Conservation (phyloP, 2,113 vertebrate species). For the Gallinago jamesoni region DNA sequence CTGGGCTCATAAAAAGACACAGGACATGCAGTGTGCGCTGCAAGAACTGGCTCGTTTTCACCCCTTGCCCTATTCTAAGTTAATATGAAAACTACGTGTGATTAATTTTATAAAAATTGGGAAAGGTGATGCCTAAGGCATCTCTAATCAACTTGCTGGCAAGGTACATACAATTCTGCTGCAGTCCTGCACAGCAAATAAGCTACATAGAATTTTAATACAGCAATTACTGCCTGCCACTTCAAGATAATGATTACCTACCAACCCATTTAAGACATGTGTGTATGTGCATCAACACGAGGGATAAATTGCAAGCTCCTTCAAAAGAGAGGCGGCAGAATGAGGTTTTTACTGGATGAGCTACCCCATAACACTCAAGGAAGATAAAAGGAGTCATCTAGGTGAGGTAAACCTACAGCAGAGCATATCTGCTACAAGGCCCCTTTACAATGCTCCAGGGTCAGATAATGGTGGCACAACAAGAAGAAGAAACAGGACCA, state of each 20-base stretch:
- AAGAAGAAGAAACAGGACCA: not conserved
- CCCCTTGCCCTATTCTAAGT: not conserved
- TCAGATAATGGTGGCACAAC: not conserved
- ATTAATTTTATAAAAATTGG: conserved; percentile 31
- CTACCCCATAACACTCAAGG: not conserved
- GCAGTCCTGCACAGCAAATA: not conserved
- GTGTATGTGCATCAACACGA: not conserved
- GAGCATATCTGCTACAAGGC: not conserved
- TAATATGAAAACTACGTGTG: not conserved
- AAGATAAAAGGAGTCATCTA: not conserved
- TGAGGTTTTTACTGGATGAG: not conserved
- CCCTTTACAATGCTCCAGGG: not conserved
- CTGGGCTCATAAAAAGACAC: not conserved
- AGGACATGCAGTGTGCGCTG: not conserved
- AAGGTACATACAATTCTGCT: not conserved
- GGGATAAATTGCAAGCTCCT: not conserved
- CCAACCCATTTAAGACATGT: not conserved
- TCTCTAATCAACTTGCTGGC: conserved; percentile 23
- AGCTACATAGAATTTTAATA: conserved; percentile 46
- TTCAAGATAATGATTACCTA: conserved; percentile 36
- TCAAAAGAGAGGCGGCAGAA: not conserved
- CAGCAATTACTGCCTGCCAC: conserved; percentile 36
- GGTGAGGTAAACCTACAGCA: not conserved
- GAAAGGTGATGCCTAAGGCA: conserved; percentile 27
- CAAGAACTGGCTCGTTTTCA: not conserved